These are phyloP conservation scores for Drosophila nikananu DNA, from an alignment of 1,140 invertebrate genomes.

Conservation along the genomic window DNA sequence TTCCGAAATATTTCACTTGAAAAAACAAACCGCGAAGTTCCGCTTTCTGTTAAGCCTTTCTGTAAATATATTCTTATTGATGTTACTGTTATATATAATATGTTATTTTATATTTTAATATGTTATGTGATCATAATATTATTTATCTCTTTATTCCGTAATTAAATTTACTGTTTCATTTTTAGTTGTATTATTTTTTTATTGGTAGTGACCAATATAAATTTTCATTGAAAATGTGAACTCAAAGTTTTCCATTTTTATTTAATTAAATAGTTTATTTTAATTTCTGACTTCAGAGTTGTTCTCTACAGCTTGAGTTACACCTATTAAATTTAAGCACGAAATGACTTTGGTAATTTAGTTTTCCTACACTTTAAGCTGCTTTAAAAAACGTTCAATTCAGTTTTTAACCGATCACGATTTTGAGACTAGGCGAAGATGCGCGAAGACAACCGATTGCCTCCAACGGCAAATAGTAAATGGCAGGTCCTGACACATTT, in stretches of 20 bases:
- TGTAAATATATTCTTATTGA: background rate
- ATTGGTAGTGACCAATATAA: too few species aligned
- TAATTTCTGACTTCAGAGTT: background rate
- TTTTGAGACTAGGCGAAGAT: background rate
- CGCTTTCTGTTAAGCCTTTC: background rate
- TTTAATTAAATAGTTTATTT: background rate
- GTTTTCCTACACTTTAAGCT: background rate
- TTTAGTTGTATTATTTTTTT: too few species aligned
- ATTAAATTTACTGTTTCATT: too few species aligned
- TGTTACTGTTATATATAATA: background rate
- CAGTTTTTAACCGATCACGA: conserved; percentile 25
- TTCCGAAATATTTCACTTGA: background rate
- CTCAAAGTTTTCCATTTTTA: too few species aligned
- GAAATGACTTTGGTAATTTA: background rate
- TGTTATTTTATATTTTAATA: too few species aligned
- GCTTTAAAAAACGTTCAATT: background rate
- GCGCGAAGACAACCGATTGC: conserved; percentile 58
- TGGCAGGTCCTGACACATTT: conserved; percentile 49
- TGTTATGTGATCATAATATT: too few species aligned
- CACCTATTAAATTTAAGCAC: background rate
- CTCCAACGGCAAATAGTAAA: conserved; percentile 62
- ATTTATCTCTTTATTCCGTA: too few species aligned
- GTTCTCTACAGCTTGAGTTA: background rate
- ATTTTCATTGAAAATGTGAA: too few species aligned
- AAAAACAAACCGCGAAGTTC: background rate